Conservation (phyloP, 1,140 invertebrate genomes). For the Drosophila trapezifrons region DNA sequence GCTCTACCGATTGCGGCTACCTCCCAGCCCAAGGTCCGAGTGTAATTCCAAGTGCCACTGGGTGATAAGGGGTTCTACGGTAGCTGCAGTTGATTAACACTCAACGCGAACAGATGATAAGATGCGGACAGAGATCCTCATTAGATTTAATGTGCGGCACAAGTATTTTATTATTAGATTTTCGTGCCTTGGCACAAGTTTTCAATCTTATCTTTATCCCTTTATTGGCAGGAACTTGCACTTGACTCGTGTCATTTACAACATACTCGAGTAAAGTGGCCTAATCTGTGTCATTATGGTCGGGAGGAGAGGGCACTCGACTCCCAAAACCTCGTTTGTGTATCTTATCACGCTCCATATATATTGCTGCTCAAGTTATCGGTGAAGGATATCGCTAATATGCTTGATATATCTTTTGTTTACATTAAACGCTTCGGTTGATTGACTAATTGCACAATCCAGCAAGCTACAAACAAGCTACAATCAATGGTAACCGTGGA, state of each 20-base stretch:
- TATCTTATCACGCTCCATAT: constrained; percentile 24
- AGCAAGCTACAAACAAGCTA: constrained; percentile 5
- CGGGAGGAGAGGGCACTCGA: constrained; percentile 9
- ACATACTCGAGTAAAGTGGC: constrained; percentile 5
- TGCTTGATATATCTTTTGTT: constrained; percentile 25
- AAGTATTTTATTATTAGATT: constrained; percentile 56
- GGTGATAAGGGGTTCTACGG: constrained; percentile 43
- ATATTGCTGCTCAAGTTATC: constrained; percentile 20
- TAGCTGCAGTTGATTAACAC: constrained; percentile 25
- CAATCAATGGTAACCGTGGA: constrained; percentile 25
- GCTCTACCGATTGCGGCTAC: constrained; percentile 32
- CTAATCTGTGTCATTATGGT: constrained; percentile 32
- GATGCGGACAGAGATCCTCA: constrained; percentile 21
- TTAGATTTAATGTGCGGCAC: constrained; percentile 53
- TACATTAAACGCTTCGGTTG: constrained; percentile 19
- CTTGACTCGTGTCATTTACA: constrained; percentile 29
- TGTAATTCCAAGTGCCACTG: constrained; percentile 22
- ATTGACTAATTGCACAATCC: constrained; percentile 30
- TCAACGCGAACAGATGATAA: constrained; percentile 40
- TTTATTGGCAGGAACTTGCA: constrained; percentile 9
- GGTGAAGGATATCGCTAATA: constrained; percentile 18
- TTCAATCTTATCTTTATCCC: constrained; percentile 8
- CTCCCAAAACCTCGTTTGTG: constrained; percentile 2
- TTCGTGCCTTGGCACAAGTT: constrained; percentile 9
- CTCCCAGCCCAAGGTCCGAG: constrained; percentile 43